Base-by-base conservation (phyloP, 2,113 vertebrate species). In the Rhizomys pruinosus region DNA sequence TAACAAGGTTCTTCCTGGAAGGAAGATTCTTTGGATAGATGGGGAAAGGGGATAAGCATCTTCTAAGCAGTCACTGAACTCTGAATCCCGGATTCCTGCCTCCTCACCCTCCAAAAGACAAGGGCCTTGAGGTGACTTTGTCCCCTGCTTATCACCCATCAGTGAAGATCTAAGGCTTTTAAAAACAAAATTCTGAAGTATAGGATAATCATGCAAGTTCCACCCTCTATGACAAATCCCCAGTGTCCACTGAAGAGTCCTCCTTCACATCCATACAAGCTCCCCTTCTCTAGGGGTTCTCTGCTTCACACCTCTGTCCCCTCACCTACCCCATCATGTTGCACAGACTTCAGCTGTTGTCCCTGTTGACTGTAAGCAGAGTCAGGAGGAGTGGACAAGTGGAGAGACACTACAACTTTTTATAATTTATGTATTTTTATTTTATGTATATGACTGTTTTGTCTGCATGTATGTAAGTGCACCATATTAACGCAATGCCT, bases 21-120 rank as follows among this genome's bases (percentile, higher is more conserved):
- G 23, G 55, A 82, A 81, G 63, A 89, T 68, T 84, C 71, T 82
- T 55, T 89, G 52, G 72, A 89, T 25, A 91, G 52, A 57, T 13
- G 71, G 5, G n/a, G 47, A 16, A 34, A 39, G 63, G 80, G 27
- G 17, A 55, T 3, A 57, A 11, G 47, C 23, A 64, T 77, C 57
- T 76, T 13, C 0, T 37, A 29, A 39, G 25, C 47, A 27, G 19
- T 71, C n/a, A 29, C 12, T 79, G 71, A 76, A 19, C 71, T 88
- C 77, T 52, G 32, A 90, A 37, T 13, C 72, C 27, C 72, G 61
- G 32, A 44, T 77, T 84, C 59, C 61, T 17, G 39, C n/a, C 29
- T 81, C 13, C 12, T 66, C 27, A 61, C 32, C 16, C 77, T 96
- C 52, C 80, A 27, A 39, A 27, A 68, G 23, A 20, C 32, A 69